Base-by-base conservation (phyloP, 2,888 invertebrate genomes). In the Calliphora vomitoria region DNA sequence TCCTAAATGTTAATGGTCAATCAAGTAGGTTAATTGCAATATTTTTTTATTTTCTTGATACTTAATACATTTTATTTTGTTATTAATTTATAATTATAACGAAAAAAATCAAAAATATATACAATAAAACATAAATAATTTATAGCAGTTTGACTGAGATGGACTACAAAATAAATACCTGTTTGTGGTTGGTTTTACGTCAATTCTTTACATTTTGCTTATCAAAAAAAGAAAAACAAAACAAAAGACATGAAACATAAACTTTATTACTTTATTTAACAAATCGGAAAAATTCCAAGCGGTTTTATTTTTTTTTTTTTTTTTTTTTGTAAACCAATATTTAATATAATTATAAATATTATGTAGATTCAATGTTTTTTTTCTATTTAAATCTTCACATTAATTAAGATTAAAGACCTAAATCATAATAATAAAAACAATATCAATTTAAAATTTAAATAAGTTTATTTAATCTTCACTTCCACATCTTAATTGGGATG, bases 1-100 rank as follows among this genome's bases (percentile, higher is more conserved):
- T 74, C 35, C 47, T 79, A 75, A 85, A 87, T 85, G 87, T 85
- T 82, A 87, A 79, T 87, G 84, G 85, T 85, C 87, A 87, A 85
- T 87, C 87, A 85, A 87, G 74, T 85, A 82, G 62, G 79, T 79
- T 85, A 85, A 85, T 87, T 87, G 74, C 69, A 78, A 68, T 38
- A 62, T 85, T 18, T 76, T 60, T 44, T 75, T n/a, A 0, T 13
- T 11, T 10, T 13, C 38, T 18, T 64, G 8, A 25, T 25, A 38
- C 55, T 1, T 10, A 47, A 69, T 50, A 38, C 5, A 62, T 10
- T 66, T 81, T 41, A 31, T 55, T 58, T 38, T 64, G 11, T 44
- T 71, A 78, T 83, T 35, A 82, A 53, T 71, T 31, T 64, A 35
- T 69, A 55, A 62, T 71, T 71, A 83, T 55, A 72, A 64, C 10